phyloP scores from a whole-genome alignment of 2,113 vertebrate species.

The Dasyornis broadbenti region DNA sequence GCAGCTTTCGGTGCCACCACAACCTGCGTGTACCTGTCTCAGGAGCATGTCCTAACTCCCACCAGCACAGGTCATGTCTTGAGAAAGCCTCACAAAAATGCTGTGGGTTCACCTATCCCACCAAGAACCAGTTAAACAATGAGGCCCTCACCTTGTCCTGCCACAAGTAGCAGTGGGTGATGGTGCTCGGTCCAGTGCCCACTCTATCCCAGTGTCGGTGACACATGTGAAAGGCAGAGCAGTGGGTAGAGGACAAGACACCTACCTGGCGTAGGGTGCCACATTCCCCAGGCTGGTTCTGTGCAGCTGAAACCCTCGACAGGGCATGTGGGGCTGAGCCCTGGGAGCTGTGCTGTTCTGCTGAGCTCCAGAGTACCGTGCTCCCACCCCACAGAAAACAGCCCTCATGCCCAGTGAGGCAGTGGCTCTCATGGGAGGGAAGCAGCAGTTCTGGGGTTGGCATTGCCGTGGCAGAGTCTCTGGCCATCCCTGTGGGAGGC shows the following conservation, averaged over 20 bases:
- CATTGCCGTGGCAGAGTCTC: neutral
- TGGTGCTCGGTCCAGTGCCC: neutral
- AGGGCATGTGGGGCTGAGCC: neutral
- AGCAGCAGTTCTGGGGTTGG: neutral
- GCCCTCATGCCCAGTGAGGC: neutral
- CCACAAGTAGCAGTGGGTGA: neutral
- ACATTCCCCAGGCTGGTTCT: neutral
- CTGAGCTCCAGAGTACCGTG: fast-evolving
- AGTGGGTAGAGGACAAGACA: neutral
- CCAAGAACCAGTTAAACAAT: fast-evolving
- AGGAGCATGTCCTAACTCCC: neutral
- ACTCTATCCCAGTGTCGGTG: neutral
- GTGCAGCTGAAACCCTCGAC: neutral
- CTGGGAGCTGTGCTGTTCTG: neutral
- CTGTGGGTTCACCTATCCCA: neutral
- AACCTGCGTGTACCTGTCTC: neutral
- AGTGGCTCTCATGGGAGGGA: neutral
- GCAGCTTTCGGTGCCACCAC: neutral
- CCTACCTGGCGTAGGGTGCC: neutral
- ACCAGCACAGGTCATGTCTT: neutral
- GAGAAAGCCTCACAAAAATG: neutral
- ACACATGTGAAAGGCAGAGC: neutral
- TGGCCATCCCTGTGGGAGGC: neutral
- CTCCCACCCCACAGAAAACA: neutral
- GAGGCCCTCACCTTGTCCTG: neutral